Evolutionary conservation across 2,797 vertebrate genomes (phyloP).

Genomic region (Trachops cirrhosus): DNA sequence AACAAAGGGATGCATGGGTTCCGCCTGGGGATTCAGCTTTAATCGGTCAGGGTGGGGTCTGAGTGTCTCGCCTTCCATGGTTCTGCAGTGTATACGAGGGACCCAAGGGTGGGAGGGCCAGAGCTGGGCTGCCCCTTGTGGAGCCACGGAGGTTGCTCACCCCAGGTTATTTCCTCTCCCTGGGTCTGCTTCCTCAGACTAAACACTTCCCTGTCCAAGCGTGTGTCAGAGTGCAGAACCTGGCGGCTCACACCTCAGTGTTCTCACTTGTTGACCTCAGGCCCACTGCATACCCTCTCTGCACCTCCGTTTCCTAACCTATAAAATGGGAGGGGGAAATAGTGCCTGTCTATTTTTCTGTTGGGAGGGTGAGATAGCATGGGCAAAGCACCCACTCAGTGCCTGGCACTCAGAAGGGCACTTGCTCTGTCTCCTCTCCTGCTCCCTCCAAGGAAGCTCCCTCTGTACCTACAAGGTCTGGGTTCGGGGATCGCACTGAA

Average conservation of each 20-base stretch:
- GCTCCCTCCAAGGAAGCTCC: background rate
- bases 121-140: background rate
- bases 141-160: too few species aligned
- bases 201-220: background rate
- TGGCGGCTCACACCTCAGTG: background rate
- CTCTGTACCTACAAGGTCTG: background rate
- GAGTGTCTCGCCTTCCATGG: background rate
- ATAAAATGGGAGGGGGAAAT: background rate
- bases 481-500: background rate
- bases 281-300: background rate
- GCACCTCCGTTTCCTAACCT: background rate
- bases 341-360: background rate
- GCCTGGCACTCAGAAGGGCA: too few species aligned
- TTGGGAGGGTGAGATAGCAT: background rate
- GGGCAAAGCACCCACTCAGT: background rate
- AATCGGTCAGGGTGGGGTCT: background rate
- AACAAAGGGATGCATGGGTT: background rate
- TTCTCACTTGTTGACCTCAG: background rate
- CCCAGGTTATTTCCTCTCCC: background rate
- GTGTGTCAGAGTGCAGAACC: background rate
- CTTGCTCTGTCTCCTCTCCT: background rate
- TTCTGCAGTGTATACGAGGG: background rate
- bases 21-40: background rate
- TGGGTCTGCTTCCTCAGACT: background rate
- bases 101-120: accelerated